These are phyloP conservation scores for Tolypeutes matacus DNA, from an alignment of 2,797 vertebrate species.

Conservation along the genomic window DNA sequence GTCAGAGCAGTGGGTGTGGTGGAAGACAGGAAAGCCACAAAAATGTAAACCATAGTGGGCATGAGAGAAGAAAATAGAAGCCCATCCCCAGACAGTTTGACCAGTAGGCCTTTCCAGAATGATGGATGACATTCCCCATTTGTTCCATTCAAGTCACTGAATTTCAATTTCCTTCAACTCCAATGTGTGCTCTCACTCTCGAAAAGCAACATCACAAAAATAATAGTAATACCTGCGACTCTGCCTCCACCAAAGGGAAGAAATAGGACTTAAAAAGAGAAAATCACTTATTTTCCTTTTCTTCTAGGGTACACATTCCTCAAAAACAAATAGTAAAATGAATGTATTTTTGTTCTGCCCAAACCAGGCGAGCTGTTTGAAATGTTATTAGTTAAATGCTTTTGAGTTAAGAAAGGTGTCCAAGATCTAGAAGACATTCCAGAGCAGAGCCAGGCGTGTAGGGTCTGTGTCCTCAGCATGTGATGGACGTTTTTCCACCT, in stretches of 20 bases:
- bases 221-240: no score
- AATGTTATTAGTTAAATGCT: not conserved
- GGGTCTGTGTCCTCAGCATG: fast-evolving
- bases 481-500: not conserved
- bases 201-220: fast-evolving
- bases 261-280: not conserved
- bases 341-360: not conserved
- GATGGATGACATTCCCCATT: not conserved
- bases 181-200: not conserved
- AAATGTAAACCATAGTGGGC: not conserved
- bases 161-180: not conserved
- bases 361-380: not conserved
- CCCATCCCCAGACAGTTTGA: fast-evolving
- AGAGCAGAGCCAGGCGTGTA: fast-evolving
- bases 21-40: not conserved
- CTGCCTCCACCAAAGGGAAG: fast-evolving
- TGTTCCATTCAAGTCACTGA: not conserved
- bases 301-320: not conserved
- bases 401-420: fast-evolving
- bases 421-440: fast-evolving
- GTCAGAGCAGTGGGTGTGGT: fast-evolving
- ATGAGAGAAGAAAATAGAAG: fast-evolving
- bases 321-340: not conserved
- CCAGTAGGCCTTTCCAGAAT: not conserved
- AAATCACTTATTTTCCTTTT: no score